Evolutionary conservation across 2,888 invertebrate species (phyloP), one percentile per base, ranked within the genome.

Genomic region (Dolichopus griseipennis): DNA sequence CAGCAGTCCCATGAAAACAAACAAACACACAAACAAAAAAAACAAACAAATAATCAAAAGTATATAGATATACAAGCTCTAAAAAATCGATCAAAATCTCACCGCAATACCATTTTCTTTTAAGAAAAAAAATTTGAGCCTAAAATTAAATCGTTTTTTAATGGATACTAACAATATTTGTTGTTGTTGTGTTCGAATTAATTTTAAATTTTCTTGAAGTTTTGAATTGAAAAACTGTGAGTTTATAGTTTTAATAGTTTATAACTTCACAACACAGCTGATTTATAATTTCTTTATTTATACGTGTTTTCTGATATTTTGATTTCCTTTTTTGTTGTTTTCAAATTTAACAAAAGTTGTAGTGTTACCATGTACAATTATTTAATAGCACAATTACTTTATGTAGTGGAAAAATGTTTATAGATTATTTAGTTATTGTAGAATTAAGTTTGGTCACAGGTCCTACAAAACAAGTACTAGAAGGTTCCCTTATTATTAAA

Each of bases 51-150:
- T 27, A 41, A 52, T 18, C 9, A 52, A 52, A 52, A 52, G 1
- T 52, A n/a, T n/a, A n/a, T n/a, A n/a, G n/a, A n/a, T n/a, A 18
- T 52, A 15, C 52, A 27, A 27, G 52, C 52, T 52, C 52, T 18
- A n/a, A 52, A 52, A 52, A 52, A 52, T 52, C 52, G 9, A 52
- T 52, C 52, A 52, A 52, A 52, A 52, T 52, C 52, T 52, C 52
- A 52, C 52, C n/a, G 18, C 18, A 52, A 52, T 52, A n/a, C 52
- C 18, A 18, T 52, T 4, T 52, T 52, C 15, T 18, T 18, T 15
- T 52, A 52, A 4, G n/a, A n/a, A n/a, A n/a, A 9, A 15, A 6
- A 6, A 52, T 52, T 18, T 52, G 52, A 18, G 52, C 18, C 52
- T n/a, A 12, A 52, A 52, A 52, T 52, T 52, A 18, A 18, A 52